phyloP scores from a whole-genome alignment of 2,797 vertebrate species.

The Catamblyrhynchus diadema region DNA sequence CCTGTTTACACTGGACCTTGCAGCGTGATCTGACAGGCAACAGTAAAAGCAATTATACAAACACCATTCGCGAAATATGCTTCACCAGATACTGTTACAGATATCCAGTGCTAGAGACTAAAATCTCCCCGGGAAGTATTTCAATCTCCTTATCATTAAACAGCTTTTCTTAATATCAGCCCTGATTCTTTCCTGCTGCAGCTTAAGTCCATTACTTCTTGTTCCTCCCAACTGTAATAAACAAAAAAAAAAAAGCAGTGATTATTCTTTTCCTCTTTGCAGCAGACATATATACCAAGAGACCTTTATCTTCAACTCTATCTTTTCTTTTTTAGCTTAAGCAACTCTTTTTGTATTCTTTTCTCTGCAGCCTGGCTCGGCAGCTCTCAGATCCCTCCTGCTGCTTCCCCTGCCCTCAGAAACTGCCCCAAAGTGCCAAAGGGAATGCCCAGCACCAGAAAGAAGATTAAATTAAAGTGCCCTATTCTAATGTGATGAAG shows the following conservation, averaged over 20 bases:
- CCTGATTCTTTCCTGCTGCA: neutral
- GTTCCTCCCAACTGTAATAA: neutral
- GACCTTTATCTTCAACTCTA: neutral
- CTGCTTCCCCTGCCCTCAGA: neutral
- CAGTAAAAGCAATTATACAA: slow-evolving; percentile 44
- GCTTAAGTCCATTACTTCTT: neutral
- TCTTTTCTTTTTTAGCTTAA: neutral
- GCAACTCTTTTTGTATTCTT: neutral
- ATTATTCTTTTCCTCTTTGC: neutral
- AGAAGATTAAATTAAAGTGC: neutral
- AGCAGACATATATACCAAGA: neutral
- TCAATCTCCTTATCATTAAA: slow-evolving; percentile 26
- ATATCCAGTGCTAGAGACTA: neutral
- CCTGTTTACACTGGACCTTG: slow-evolving; percentile 7
- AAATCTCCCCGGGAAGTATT: slow-evolving; percentile 7
- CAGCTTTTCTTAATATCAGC: neutral
- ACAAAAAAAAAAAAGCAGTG: neutral
- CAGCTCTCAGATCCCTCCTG: neutral
- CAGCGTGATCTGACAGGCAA: slow-evolving; percentile 9
- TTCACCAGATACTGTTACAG: slow-evolving; percentile 24
- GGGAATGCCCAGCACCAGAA: neutral
- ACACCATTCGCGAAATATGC: neutral
- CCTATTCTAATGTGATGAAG: neutral
- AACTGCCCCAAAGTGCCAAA: neutral
- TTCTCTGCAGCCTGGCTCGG: neutral